These are phyloP conservation scores for Acomys russatus DNA, from an alignment of 2,797 vertebrate genomes.

Conservation along the genomic window DNA sequence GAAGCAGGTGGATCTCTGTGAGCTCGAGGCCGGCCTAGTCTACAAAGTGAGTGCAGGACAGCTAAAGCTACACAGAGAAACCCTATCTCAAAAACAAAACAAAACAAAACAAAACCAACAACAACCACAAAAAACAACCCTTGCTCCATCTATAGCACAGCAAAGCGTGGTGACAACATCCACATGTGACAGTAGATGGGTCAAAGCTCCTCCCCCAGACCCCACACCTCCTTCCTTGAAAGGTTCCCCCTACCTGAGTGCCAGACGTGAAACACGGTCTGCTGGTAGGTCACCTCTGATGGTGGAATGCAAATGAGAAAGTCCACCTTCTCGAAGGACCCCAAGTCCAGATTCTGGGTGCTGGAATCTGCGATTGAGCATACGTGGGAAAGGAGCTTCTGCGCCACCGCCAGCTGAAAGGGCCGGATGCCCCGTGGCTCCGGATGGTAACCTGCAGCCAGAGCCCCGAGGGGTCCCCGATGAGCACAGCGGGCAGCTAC, in stretches of 20 bases:
- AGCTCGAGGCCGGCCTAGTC: too few species aligned
- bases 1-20: too few species aligned
- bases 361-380: conserved; percentile 99
- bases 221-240: neutral
- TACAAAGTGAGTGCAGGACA: too few species aligned
- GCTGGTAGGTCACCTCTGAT: conserved; percentile 97
- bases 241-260: conserved; percentile 92
- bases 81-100: too few species aligned
- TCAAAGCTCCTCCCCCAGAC: neutral
- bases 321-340: conserved; percentile 97
- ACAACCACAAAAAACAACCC: too few species aligned
- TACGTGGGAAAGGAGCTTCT: conserved; percentile 97
- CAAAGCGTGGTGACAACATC: neutral
- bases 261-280: conserved; percentile 96
- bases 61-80: too few species aligned
- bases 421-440: conserved; percentile 93
- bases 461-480: conserved; percentile 24
- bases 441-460: conserved; percentile 91
- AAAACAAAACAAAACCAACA: too few species aligned
- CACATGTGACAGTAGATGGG: neutral
- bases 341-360: conserved; percentile 98
- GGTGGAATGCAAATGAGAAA: conserved; percentile 98
- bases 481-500: accelerated
- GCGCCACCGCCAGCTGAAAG: conserved; percentile 97
- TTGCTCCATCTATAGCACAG: accelerated